phyloP scores from a whole-genome alignment of 2,888 invertebrate species.

The Oasisia sp. region DNA sequence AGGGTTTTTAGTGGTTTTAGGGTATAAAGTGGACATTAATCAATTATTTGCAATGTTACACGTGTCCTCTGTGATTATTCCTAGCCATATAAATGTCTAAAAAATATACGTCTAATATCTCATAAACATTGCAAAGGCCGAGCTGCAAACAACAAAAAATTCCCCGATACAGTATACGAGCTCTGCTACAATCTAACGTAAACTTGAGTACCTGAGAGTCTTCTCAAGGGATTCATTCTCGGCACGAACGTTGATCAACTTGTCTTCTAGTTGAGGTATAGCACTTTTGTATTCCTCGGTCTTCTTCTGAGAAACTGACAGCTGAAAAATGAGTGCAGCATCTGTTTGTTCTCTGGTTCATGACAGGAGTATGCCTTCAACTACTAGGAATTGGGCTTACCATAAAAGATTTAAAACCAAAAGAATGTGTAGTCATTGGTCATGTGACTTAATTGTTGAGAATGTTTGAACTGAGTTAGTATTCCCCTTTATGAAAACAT shows the following conservation, averaged over 20 bases:
- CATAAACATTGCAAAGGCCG: not conserved
- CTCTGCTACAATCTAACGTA: not conserved
- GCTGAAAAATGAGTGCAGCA: not conserved
- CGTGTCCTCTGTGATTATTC: not conserved
- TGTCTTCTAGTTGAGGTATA: not conserved
- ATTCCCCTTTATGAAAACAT: too few species aligned
- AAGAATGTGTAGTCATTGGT: not conserved
- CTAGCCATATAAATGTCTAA: not conserved
- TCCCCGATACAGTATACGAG: not conserved
- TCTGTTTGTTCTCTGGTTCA: not conserved
- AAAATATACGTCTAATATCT: not conserved
- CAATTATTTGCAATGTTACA: not conserved
- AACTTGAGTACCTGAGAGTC: not conserved
- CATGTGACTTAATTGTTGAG: not conserved
- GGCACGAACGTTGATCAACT: not conserved
- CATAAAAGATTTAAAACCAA: not conserved
- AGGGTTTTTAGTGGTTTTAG: too few species aligned
- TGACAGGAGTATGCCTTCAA: not conserved
- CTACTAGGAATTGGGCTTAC: not conserved
- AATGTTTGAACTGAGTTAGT: not conserved
- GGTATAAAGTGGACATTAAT: not conserved
- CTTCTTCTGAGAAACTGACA: not conserved
- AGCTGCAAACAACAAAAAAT: not conserved
- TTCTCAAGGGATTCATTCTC: slow-evolving; percentile 6
- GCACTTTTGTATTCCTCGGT: not conserved